Base-by-base conservation (phyloP, 2,113 vertebrate species). In the Sinocyclocheilus grahami region DNA sequence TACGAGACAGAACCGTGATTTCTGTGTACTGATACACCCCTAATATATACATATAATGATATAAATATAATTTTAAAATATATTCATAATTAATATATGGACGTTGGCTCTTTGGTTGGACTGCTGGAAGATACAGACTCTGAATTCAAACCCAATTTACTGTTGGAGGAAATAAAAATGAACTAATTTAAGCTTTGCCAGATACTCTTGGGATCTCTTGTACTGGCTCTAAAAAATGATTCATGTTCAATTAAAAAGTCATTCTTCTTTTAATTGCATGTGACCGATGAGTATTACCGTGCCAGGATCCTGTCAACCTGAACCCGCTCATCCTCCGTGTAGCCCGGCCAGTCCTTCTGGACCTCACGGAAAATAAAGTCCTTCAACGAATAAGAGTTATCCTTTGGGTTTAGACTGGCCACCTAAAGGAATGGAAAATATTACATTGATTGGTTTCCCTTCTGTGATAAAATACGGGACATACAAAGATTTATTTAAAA, bases 321-420 rank as follows among this genome's bases (percentile, higher is more conserved):
- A 76, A 93, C 90, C 79, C 95, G 96, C n/a, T 98, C 97, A 81
- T 90, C 91, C 77, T 98, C 97, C 67, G 74, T 95, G 92, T 98
- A 99, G 67, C 97, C 97, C 22, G 97, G 97, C 97, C 97, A 99
- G 82, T 98, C 96, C 88, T 95, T 94, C 14, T 96, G 96, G 87
- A 99, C 91, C 1, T 98, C 96, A 86, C 97, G 96, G 93, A 95
- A 98, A 24, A 97, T 82, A 89, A 95, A 97, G 89, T 97, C 96
- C 92, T 97, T 99, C 90, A 99, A 88, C 5, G 93, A 94, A 82
- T 96, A 99, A 0, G 96, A 95, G 88, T 97, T 97, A 91, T 97
- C 97, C 93, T 97, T 97, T 82, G 96, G 90, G 91, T 97, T 99
- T 86, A 97, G 90, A 91, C 91, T 96, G 81, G 96, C 97, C 89